Evolutionary conservation across 2,888 invertebrate genomes (phyloP).

Genomic region (Dichetophora obliterata): DNA sequence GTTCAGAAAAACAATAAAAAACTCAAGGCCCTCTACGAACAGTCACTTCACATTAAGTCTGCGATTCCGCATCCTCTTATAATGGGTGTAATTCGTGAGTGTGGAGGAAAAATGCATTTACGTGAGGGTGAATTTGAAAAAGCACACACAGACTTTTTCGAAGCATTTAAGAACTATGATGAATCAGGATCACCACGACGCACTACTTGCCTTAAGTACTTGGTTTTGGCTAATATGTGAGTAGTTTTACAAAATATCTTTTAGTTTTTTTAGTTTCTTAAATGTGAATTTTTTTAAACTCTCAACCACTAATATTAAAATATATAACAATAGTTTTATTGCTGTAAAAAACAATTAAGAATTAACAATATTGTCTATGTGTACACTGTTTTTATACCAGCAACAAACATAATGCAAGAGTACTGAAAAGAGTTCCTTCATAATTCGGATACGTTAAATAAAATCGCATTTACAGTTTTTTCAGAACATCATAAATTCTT

Average conservation of each 20-base stretch:
- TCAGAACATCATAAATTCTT: too few relatives aligned
- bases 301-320: too few relatives aligned
- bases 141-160: constrained; percentile 99
- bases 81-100: constrained; percentile 99
- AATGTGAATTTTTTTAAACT: too few relatives aligned
- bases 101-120: constrained; percentile 99
- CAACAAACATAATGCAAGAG: too few relatives aligned
- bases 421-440: too few relatives aligned
- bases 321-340: too few relatives aligned
- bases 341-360: too few relatives aligned
- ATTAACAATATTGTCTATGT: too few relatives aligned
- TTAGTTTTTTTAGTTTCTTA: too few relatives aligned
- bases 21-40: constrained; percentile 95
- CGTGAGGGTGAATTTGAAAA: constrained; percentile 98
- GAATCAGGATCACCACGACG: constrained; percentile 97
- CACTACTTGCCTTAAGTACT: constrained; percentile 97
- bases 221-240: constrained; percentile 98
- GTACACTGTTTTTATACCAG: too few relatives aligned
- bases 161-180: constrained; percentile 99
- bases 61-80: constrained; percentile 99
- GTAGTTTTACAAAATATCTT: constrained; percentile 70
- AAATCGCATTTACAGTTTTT: too few relatives aligned
- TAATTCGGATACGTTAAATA: too few relatives aligned
- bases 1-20: constrained; percentile 99
- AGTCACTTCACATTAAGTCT: constrained; percentile 97